Evolutionary conservation across 2,797 vertebrate genomes (phyloP).

Genomic region (Orestias chungarensis): DNA sequence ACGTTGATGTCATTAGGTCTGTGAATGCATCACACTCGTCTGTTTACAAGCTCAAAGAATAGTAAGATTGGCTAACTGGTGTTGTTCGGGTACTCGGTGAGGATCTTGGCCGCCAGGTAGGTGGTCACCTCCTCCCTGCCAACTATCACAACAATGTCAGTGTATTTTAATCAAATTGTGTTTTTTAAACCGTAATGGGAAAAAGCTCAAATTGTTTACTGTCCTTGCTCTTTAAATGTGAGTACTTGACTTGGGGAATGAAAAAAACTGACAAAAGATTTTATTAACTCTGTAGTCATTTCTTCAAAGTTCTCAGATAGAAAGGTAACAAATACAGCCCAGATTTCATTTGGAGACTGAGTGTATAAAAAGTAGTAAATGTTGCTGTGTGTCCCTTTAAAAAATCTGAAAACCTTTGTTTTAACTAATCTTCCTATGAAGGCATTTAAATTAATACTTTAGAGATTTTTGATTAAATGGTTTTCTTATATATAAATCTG

Average conservation of each 20-base stretch:
- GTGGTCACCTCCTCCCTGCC: slow-evolving; percentile 88
- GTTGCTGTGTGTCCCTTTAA: no score
- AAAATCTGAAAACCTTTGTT: no score
- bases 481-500: no score
- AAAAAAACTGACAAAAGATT: no score
- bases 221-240: no score
- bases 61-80: neutral
- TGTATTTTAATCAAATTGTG: neutral
- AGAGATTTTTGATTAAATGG: no score
- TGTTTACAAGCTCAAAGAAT: neutral
- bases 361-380: neutral
- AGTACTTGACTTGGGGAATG: no score
- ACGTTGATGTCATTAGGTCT: neutral
- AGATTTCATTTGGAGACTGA: neutral
- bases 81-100: slow-evolving; percentile 89
- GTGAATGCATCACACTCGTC: neutral
- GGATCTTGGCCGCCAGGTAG: slow-evolving; percentile 89
- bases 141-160: neutral
- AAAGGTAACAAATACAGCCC: neutral
- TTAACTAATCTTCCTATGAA: no score
- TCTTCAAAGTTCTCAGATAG: neutral
- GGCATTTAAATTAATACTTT: no score
- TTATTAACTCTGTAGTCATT: neutral
- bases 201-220: no score
- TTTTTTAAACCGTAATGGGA: no score